Base-by-base conservation (phyloP, 2,888 invertebrate species). In the Drosophila colorata region DNA sequence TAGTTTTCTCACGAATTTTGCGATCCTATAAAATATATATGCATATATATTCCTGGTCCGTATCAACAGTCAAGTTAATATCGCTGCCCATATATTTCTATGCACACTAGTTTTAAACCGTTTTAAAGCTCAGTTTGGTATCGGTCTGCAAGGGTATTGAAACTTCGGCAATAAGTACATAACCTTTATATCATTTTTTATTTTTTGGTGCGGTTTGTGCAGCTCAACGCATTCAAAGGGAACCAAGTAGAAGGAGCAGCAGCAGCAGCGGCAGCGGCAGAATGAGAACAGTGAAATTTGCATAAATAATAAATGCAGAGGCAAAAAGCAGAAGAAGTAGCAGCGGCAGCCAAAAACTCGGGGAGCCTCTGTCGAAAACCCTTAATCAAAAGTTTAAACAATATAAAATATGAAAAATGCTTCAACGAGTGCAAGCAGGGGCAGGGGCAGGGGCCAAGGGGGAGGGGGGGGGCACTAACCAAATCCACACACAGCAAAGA, bases 361-460 rank as follows among this genome's bases (percentile, higher is more conserved):
- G 53, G 25, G 18, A 67, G 64, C 56, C 64, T 41, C 60, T 61
- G 80, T 68, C 67, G 58, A 84, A 80, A 78, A 69, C 75, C 85
- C 85, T 80, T 87, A 82, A 82, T 82, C 82, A 82, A 87, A 82
- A 84, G 85, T 83, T 87, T 84, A 87, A 82, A 83, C 78, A 82
- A 81, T 80, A 80, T 81, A 77, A 80, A 83, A 86, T 83, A 84
- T 84, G 80, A 87, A 87, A 71, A 85, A 74, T 65, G 58, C 47
- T 78, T 61, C 14, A 70, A 60, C 64, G 60, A 71, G 48, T 66
- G 37, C 53, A 20, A 20, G 18, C 51, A 13, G 13, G 16, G 8
- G 16, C n/a, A n/a, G 47, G 25, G 25, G 43, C 69, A 53, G 53
- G 60, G 46, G 47, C 44, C 40, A 23, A 46, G 44, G 43, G 33